These are phyloP conservation scores for Trichoplusia ni DNA, from an alignment of 1,140 invertebrate species.

Conservation along the genomic window DNA sequence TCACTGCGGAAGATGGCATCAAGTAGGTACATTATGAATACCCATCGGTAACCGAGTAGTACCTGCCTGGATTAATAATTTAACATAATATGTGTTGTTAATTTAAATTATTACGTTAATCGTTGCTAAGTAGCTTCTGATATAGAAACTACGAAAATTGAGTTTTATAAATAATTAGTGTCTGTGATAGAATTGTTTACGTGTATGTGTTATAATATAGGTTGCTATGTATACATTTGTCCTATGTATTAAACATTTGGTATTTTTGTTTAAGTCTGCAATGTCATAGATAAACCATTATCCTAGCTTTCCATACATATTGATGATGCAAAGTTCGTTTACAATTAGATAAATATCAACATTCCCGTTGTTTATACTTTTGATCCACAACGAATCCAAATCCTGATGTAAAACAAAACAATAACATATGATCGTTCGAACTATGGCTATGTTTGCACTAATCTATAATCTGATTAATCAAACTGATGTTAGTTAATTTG, in stretches of 20 bases:
- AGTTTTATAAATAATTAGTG: constrained; percentile 26
- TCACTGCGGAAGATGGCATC: constrained; percentile 20
- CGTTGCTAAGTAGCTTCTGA: constrained; percentile 5
- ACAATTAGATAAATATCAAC: neutral
- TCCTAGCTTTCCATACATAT: constrained; percentile 1
- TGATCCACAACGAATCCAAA: constrained; percentile 25
- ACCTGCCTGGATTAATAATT: neutral
- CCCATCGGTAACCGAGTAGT: neutral
- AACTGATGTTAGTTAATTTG: too few species aligned
- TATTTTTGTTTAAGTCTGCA: constrained; percentile 1
- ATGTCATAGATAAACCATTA: neutral
- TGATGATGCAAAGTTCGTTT: neutral
- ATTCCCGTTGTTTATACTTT: constrained; percentile 7
- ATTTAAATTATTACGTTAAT: neutral
- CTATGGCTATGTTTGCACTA: too few species aligned
- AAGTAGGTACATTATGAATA: neutral
- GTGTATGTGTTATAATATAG: constrained; percentile 17
- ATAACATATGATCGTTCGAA: too few species aligned
- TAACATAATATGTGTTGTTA: constrained; percentile 7
- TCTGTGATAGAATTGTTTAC: constrained; percentile 30
- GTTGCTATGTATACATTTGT: constrained; percentile 13
- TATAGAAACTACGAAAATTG: constrained; percentile 13
- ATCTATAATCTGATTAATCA: too few species aligned
- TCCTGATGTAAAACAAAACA: too few species aligned
- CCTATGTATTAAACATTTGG: constrained; percentile 1